Conservation (phyloP, 1,140 invertebrate species). For the Drosophila suzukii region DNA sequence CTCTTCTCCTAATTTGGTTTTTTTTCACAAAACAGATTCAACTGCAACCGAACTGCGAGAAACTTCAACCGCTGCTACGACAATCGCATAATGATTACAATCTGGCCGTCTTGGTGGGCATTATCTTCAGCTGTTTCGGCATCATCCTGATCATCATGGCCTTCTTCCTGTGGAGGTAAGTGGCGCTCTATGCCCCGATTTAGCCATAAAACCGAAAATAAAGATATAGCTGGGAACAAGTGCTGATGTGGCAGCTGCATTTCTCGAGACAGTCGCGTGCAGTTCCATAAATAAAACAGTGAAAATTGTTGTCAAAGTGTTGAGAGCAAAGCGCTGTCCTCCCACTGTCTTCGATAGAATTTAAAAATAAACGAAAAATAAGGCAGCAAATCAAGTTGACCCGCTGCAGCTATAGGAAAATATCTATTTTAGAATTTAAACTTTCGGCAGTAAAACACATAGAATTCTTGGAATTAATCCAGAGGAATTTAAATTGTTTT, state of each 20-base stretch:
- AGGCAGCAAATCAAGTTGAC: conserved; percentile 25
- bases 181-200: conserved; percentile 63
- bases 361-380: conserved; percentile 49
- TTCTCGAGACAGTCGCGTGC: conserved; percentile 39
- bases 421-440: conserved; percentile 38
- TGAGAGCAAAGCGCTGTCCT: conserved; percentile 22
- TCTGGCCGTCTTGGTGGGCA: conserved; percentile 89
- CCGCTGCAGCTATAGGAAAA: conserved; percentile 17
- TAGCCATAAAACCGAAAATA: neutral
- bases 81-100: conserved; percentile 88
- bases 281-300: conserved; percentile 52
- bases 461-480: conserved; percentile 1
- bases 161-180: conserved; percentile 92
- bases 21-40: conserved; percentile 64
- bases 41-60: conserved; percentile 89
- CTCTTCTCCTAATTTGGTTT: neutral
- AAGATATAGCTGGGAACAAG: conserved; percentile 21
- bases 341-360: conserved; percentile 23
- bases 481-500: conserved; percentile 6
- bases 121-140: conserved; percentile 90
- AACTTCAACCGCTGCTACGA: conserved; percentile 86
- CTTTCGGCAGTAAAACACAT: conserved; percentile 12
- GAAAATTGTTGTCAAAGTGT: conserved; percentile 44
- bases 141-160: conserved; percentile 89
- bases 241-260: conserved; percentile 45